These are phyloP conservation scores for Fulmarus glacialis DNA, from an alignment of 2,113 vertebrate species.

Conservation along the genomic window DNA sequence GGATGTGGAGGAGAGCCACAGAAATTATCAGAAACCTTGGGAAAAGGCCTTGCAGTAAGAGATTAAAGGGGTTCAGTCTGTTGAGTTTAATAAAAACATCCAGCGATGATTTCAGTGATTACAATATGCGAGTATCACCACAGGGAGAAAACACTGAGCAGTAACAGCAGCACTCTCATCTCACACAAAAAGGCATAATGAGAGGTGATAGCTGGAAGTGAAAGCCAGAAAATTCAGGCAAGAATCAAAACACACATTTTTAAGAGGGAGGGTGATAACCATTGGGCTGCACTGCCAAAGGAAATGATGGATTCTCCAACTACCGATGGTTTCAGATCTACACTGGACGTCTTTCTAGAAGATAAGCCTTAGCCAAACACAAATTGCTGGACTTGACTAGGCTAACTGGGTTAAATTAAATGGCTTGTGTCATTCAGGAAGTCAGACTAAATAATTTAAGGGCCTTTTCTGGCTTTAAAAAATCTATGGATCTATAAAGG, in stretches of 20 bases:
- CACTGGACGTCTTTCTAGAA: neutral
- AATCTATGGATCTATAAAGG: conserved; percentile 13
- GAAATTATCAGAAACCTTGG: neutral
- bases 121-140: neutral
- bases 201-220: conserved; percentile 18
- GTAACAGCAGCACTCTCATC: conserved; percentile 3
- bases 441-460: conserved; percentile 23
- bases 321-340: conserved; percentile 26
- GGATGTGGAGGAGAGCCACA: neutral
- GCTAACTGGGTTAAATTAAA: conserved; percentile 20
- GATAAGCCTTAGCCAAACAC: conserved; percentile 42
- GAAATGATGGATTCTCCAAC: conserved; percentile 36
- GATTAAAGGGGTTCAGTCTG: conserved; percentile 15
- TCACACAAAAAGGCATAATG: neutral
- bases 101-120: neutral
- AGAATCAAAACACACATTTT: conserved; percentile 35
- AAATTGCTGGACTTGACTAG: neutral
- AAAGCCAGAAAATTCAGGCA: conserved; percentile 44
- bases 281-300: neutral
- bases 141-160: neutral
- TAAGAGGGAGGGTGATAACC: conserved; percentile 7
- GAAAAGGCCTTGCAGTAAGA: neutral
- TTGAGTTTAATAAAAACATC: conserved; percentile 36
- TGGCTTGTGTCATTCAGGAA: conserved; percentile 25
- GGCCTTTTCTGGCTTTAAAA: conserved; percentile 19